Conservation (phyloP, 2,888 invertebrate genomes). For the Rhingia campestris region DNA sequence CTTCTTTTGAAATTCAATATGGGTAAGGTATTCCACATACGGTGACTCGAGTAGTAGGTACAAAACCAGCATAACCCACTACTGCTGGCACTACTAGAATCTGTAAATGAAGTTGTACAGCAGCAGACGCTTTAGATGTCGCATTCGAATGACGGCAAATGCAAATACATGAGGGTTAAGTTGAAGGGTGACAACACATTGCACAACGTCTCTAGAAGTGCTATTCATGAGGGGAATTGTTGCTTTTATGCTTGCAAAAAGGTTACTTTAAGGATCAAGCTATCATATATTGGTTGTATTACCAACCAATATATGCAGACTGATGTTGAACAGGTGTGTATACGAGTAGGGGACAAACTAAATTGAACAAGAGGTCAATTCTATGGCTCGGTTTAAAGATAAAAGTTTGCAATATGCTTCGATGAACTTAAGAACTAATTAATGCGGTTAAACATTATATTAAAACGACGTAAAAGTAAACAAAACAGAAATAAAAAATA, state of each 20-base stretch:
- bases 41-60: conserved; percentile 9
- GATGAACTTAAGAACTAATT: conserved; percentile 56
- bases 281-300: conserved; percentile 27
- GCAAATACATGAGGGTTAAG: conserved; percentile 54
- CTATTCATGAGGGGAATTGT: conserved; percentile 7
- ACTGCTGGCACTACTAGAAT: background rate
- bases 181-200: conserved; percentile 50
- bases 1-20: conserved; percentile 62
- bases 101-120: conserved; percentile 15
- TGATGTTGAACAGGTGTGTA: conserved; percentile 22
- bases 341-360: conserved; percentile 4
- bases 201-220: conserved; percentile 28
- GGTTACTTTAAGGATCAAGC: conserved; percentile 30
- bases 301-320: conserved; percentile 12
- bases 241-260: conserved; percentile 30
- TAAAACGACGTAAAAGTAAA: too few species aligned
- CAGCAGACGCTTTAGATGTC: conserved; percentile 16
- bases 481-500: too few species aligned
- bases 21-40: conserved; percentile 7
- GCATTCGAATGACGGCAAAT: conserved; percentile 37
- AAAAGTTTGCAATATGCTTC: conserved; percentile 43
- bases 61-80: conserved; percentile 11
- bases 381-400: conserved; percentile 6
- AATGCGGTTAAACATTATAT: background rate
- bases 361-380: conserved; percentile 8